phyloP scores from a whole-genome alignment of 2,797 vertebrate genomes.

The Platyrinchus mystaceus region DNA sequence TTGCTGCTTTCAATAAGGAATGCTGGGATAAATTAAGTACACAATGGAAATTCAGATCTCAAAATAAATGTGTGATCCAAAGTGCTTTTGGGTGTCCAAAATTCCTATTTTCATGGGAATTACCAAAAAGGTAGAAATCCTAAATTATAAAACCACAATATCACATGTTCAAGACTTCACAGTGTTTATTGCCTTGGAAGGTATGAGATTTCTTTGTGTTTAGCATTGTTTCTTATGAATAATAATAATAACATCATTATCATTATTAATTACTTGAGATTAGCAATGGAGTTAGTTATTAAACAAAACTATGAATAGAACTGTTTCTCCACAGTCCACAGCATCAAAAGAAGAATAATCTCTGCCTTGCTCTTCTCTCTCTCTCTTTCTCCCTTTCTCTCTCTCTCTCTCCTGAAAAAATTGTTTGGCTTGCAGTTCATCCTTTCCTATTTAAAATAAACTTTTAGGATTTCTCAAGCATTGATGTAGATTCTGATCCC shows the following conservation, averaged over 20 bases:
- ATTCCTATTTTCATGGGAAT: background rate
- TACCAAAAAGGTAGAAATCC: background rate
- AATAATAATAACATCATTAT: background rate
- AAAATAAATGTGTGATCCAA: background rate
- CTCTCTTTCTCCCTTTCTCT: background rate
- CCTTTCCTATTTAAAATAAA: constrained; percentile 26
- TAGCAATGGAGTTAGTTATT: background rate
- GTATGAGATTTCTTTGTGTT: background rate
- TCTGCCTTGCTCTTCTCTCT: background rate
- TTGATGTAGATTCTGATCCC: background rate
- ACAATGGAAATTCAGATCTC: background rate
- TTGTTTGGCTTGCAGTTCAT: constrained; percentile 8
- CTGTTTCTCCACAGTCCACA: background rate
- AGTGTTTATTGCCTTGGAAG: background rate
- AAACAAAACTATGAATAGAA: background rate
- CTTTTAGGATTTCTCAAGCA: background rate
- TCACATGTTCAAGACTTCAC: background rate
- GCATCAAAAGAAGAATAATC: background rate
- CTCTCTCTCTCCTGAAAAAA: background rate
- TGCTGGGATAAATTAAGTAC: background rate
- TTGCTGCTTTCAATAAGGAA: background rate
- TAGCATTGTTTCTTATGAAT: background rate
- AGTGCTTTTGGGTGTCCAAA: background rate
- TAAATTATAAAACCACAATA: background rate
- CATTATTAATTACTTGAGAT: background rate